Evolutionary conservation across 2,113 vertebrate genomes (phyloP).

Genomic region (Centropus bengalensis): DNA sequence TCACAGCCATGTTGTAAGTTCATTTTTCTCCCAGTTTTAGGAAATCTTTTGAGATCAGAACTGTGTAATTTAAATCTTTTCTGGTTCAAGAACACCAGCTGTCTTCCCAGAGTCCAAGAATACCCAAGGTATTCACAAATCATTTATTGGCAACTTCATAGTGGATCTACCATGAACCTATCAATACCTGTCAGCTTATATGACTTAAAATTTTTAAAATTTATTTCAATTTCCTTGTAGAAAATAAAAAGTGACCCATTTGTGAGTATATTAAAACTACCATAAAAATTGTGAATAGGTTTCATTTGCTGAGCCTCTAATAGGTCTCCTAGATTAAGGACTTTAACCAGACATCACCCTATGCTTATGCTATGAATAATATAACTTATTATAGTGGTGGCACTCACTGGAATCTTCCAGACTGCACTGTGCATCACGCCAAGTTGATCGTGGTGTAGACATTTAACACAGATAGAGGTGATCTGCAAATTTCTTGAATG

Average conservation of each 20-base stretch:
- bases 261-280: not conserved
- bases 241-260: not conserved
- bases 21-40: not conserved
- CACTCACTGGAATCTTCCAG: not conserved
- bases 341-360: not conserved
- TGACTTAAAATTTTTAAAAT: not conserved
- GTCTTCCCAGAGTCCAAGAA: conserved; percentile 7
- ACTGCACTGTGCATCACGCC: not conserved
- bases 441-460: not conserved
- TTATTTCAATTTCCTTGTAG: not conserved
- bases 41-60: not conserved
- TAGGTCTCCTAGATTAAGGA: not conserved
- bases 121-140: not conserved
- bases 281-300: not conserved
- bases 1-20: not conserved
- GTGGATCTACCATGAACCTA: not conserved
- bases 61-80: not conserved
- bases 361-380: fast-evolving
- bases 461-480: not conserved
- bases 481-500: not conserved
- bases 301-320: not conserved
- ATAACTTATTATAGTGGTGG: not conserved
- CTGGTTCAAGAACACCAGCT: not conserved
- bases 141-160: not conserved
- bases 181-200: not conserved